Base-by-base conservation (phyloP, 1,140 invertebrate species). In the Homarus americanus region DNA sequence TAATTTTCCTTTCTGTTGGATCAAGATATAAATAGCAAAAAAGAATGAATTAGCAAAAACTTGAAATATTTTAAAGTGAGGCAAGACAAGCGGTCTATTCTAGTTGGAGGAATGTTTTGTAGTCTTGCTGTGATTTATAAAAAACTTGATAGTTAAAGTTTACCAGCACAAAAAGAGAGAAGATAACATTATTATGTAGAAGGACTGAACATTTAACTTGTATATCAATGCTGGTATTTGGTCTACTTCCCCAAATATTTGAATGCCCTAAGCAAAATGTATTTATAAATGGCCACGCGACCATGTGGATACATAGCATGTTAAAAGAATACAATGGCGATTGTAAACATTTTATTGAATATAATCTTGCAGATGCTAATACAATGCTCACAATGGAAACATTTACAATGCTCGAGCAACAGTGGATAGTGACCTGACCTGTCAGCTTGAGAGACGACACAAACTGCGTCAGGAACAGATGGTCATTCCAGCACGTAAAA, bases 341-440 rank as follows among this genome's bases (percentile, higher is more conserved):
- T 85, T 69, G 83, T 85, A 85, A 85, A 85, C 66, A 85, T 75
- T 85, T 85, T 85, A 85, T 83, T 83, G 58, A 36, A 34, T 85
- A 40, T 85, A 69, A n/a, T 84, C 83, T 85, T 85, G 69, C 32
- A 75, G 40, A 85, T 85, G 83, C 66, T 40, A 85, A 85, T 85
- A 73, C 66, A 73, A 41, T 73, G 66, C 40, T 72, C 83, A 44
- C 83, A 34, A 20, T 24, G 9, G 69, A 73, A 73, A 75, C 66
- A 73, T 34, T 41, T 49, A 44, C n/a, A 44, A 66, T 85, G 72
- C 32, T 49, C n/a, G 83, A 73, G 83, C 41, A 49, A 69, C 41
- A 34, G 82, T 41, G 72, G 53, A 41, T 9, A 63, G 34, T 34
- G 34, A 78, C 75, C 38, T 41, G n/a, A 34, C 78, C 38, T 36